Percentiles rank a stretch among this genome's conserved stretches.
phyloP scores from a whole-genome alignment of 1,140 invertebrate genomes.

The Akabosia matsudoensis region DNA sequence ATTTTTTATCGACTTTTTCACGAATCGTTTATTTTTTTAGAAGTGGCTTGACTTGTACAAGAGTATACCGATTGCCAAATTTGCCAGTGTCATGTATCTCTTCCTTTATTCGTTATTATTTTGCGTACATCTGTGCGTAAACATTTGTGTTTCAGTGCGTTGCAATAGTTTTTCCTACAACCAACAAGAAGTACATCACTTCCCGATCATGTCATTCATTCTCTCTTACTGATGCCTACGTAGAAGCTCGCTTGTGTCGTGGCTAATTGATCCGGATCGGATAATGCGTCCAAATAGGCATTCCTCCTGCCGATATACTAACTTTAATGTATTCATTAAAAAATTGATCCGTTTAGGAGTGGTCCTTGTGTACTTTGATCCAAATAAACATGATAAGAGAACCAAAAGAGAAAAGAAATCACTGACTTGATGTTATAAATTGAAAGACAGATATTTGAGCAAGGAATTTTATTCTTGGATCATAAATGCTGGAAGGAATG shows the following conservation, averaged over 20 bases:
- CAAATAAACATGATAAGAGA: no score
- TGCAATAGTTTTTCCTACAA: neutral
- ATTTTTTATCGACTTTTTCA: neutral
- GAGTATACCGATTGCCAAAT: neutral
- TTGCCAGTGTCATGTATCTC: neutral
- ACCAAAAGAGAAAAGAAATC: neutral
- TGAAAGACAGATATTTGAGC: neutral
- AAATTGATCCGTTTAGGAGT: no score
- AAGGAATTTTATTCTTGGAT: neutral
- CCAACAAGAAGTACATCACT: neutral
- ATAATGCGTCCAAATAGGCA: no score
- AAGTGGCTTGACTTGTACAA: neutral
- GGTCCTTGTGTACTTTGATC: no score
- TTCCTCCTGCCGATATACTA: no score
- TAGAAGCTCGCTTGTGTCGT: no score
- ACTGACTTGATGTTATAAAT: no score
- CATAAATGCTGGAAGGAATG: neutral
- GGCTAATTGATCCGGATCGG: no score
- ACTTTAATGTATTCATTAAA: no score
- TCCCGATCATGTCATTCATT: neutral
- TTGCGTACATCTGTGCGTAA: neutral
- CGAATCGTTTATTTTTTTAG: constrained; percentile 5
- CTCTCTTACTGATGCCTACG: no score
- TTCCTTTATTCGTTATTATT: neutral
- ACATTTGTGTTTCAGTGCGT: neutral